Percentiles rank a stretch among this genome's conserved stretches.
Conservation (phyloP, 64 coral and sea anemone species). For the Montipora foliosa region DNA sequence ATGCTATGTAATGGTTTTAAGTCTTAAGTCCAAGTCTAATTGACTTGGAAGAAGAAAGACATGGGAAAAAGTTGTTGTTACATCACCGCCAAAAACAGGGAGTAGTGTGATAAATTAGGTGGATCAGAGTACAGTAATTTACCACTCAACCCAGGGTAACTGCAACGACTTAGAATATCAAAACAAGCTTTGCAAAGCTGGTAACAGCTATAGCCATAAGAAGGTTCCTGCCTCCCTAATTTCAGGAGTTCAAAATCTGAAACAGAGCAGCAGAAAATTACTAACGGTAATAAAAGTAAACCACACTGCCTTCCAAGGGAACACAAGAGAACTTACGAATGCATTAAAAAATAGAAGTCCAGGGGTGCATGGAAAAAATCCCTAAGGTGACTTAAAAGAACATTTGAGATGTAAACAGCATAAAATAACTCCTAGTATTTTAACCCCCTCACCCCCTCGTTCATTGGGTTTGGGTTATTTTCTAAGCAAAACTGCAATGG, state of each 20-base stretch:
- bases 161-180: conserved; percentile 1
- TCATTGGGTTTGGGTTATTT: not conserved
- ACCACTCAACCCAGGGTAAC: conserved; percentile 54
- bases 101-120: conserved; percentile 30
- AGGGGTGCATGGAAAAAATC: conserved; percentile 28
- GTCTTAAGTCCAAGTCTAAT: too few relatives aligned
- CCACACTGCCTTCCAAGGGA: conserved; percentile 33
- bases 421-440: conserved; percentile 1
- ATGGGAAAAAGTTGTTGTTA: too few relatives aligned
- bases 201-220: too few relatives aligned
- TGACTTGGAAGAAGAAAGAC: too few relatives aligned
- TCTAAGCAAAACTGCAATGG: conserved; percentile 21
- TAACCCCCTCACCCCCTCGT: conserved; percentile 12
- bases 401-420: conserved; percentile 25
- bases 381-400: conserved; percentile 47
- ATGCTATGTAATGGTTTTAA: not conserved
- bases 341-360: conserved; percentile 31
- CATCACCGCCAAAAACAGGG: not conserved
- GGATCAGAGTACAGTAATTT: conserved; percentile 41
- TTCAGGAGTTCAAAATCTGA: too few relatives aligned
- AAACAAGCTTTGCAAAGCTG: too few relatives aligned
- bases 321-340: conserved; percentile 41
- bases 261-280: too few relatives aligned
- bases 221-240: too few relatives aligned
- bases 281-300: too few relatives aligned